phyloP scores from a whole-genome alignment of 2,888 invertebrate genomes.

The Synergus laeviventris region DNA sequence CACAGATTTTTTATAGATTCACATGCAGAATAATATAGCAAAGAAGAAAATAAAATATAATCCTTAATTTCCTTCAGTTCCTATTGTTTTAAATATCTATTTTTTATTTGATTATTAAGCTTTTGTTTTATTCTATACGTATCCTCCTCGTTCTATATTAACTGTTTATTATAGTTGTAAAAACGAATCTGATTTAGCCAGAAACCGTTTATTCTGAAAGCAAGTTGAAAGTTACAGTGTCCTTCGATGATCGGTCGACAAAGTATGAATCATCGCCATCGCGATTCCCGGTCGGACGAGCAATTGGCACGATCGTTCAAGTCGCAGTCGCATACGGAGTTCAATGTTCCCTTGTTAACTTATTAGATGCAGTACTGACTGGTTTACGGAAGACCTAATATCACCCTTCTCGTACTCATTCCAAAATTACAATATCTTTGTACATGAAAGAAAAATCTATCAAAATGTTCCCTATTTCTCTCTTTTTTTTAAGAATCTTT shows the following conservation, averaged over 20 bases:
- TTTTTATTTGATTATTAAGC: not conserved
- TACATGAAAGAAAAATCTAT: no score
- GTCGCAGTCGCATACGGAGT: slow-evolving; percentile 41
- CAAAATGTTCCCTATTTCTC: no score
- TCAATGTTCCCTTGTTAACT: slow-evolving; percentile 53
- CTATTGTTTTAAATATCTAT: not conserved
- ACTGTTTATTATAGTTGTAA: not conserved
- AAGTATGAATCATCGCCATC: slow-evolving; percentile 40
- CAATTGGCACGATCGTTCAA: slow-evolving; percentile 37
- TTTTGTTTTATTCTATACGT: not conserved
- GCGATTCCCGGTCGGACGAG: slow-evolving; percentile 28
- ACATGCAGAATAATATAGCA: no score
- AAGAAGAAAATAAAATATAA: no score
- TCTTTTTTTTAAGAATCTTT: no score
- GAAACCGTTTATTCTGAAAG: not conserved
- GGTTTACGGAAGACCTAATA: slow-evolving; percentile 12
- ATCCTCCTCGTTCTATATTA: not conserved
- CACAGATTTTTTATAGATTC: no score
- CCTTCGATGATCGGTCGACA: slow-evolving; percentile 26
- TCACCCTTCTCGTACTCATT: not conserved
- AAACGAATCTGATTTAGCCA: not conserved
- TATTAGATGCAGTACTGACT: slow-evolving; percentile 46
- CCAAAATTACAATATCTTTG: not conserved
- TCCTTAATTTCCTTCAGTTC: not conserved
- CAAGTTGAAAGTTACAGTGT: not conserved